phyloP scores from a whole-genome alignment of 2,797 vertebrate genomes.

The Enteromius unitaeniatus region DNA sequence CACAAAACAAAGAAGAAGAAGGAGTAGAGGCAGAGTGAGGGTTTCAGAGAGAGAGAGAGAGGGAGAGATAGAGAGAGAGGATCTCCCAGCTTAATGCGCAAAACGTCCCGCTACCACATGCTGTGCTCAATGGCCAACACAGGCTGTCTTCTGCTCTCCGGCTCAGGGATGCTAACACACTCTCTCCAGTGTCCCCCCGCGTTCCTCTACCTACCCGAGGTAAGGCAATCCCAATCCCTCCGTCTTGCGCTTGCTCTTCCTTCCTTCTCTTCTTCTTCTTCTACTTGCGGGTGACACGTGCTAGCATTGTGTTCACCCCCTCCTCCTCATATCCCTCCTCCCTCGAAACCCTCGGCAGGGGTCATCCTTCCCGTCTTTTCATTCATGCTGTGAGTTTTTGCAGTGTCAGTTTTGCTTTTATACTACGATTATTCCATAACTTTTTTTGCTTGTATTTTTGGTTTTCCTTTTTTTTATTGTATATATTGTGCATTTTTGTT shows the following conservation, averaged over 20 bases:
- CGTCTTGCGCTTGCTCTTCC: slow-evolving; percentile 23
- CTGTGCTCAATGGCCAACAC: slow-evolving; percentile 97
- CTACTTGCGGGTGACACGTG: slow-evolving; percentile 57
- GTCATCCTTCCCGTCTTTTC: slow-evolving; percentile 52
- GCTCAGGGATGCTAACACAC: slow-evolving; percentile 91
- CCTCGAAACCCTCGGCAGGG: slow-evolving; percentile 45
- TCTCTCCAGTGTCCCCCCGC: slow-evolving; percentile 90
- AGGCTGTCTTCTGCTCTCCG: slow-evolving; percentile 93
- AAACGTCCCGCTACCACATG: slow-evolving; percentile 88
- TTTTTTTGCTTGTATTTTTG: neutral
- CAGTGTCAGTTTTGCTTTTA: neutral
- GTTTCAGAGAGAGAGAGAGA: slow-evolving; percentile 46
- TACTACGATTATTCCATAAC: neutral
- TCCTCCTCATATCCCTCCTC: slow-evolving; percentile 46
- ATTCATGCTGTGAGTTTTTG: slow-evolving; percentile 24
- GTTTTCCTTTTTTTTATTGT: neutral
- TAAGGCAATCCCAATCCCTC: slow-evolving; percentile 78
- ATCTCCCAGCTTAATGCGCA: slow-evolving; percentile 77
- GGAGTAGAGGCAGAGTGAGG: slow-evolving; percentile 46
- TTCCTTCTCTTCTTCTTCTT: slow-evolving; percentile 24
- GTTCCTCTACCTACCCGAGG: slow-evolving; percentile 96
- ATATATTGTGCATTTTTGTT: neutral
- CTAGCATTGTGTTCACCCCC: slow-evolving; percentile 48
- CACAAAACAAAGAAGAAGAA: slow-evolving; percentile 55
- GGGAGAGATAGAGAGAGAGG: slow-evolving; percentile 60